Evolutionary conservation across 2,797 vertebrate genomes (phyloP).

Genomic region (Etheostoma perlongum): DNA sequence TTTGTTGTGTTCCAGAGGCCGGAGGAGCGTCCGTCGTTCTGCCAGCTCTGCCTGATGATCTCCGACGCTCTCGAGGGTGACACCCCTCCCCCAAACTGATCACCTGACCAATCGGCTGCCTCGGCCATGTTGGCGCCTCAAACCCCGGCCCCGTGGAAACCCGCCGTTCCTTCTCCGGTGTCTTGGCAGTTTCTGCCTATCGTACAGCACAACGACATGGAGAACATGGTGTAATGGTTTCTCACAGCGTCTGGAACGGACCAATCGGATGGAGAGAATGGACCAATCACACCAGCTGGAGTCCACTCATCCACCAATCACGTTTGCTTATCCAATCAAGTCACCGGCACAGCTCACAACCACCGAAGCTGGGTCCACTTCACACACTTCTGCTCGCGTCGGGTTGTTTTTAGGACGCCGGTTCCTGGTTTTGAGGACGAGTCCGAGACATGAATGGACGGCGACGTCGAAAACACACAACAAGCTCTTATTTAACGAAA

Average conservation of each 20-base stretch:
- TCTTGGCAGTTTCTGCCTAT: not conserved
- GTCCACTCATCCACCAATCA: constrained; percentile 2
- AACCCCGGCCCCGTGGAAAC: not conserved
- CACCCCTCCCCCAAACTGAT: constrained; percentile 30
- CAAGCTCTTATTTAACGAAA: no score
- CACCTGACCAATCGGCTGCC: constrained; percentile 22
- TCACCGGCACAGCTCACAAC: not conserved
- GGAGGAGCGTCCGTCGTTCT: constrained; percentile 89
- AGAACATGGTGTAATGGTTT: not conserved
- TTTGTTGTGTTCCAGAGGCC: constrained; percentile 84
- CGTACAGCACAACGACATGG: not conserved
- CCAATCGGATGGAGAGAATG: not conserved
- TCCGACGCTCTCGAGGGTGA: constrained; percentile 87
- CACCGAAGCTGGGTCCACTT: not conserved
- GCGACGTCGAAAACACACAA: not conserved
- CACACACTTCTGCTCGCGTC: constrained; percentile 6
- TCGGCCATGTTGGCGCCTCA: not conserved
- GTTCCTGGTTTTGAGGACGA: no score
- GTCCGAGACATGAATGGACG: not conserved
- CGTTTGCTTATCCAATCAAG: not conserved
- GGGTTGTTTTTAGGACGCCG: no score
- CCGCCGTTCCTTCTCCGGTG: no score
- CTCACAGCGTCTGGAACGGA: not conserved
- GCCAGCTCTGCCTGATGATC: constrained; percentile 84
- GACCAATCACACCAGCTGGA: not conserved